Evolutionary conservation across 2,113 vertebrate species (phyloP), one percentile per base, ranked within the genome.

Genomic region (Amphilophus citrinellus): DNA sequence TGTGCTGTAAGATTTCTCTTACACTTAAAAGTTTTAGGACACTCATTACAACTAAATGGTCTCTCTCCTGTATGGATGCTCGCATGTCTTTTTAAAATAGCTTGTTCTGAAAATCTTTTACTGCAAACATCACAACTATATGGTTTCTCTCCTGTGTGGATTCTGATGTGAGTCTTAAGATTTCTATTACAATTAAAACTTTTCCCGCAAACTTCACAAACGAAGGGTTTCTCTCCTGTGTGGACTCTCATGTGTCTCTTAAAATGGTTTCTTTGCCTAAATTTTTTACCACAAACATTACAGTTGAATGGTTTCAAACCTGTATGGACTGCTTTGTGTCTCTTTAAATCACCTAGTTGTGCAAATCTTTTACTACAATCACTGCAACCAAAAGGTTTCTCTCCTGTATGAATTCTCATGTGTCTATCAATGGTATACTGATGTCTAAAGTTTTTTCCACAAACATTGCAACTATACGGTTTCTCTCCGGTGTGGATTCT

Each of bases 141-240:
- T 11, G 65, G 65, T 30, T 71, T 71, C 15, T 71, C 65, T 47
- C 44, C 66, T 53, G 66, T 71, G 10, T 71, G 66, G 24, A 7
- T 71, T 50, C 66, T 50, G 15, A 71, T 50, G 66, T 71, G 66
- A 0, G 66, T 71, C 24, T 6, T 71, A 2, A 71, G 66, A 71
- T 71, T 71, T 71, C 66, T 30, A 30, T 71, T 71, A 50, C 66
- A 71, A 47, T 71, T 71, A 32, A 73, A 73, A 10, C 17, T 73
- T 73, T 73, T 73, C 24, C 66, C 66, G 0, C 66, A 73, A 53
- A 73, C 24, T 20, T 57, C 53, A 58, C 71, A 76, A 58, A 37
- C 22, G 5, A 37, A 76, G 5, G 71, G 30, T 39, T 58, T 58
- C 35, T 76, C 53, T 76, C 50, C 32, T 17, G 77, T 63, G 77